These are phyloP conservation scores for Onychorhynchus coronatus DNA, from an alignment of 2,113 vertebrate species.

Conservation along the genomic window DNA sequence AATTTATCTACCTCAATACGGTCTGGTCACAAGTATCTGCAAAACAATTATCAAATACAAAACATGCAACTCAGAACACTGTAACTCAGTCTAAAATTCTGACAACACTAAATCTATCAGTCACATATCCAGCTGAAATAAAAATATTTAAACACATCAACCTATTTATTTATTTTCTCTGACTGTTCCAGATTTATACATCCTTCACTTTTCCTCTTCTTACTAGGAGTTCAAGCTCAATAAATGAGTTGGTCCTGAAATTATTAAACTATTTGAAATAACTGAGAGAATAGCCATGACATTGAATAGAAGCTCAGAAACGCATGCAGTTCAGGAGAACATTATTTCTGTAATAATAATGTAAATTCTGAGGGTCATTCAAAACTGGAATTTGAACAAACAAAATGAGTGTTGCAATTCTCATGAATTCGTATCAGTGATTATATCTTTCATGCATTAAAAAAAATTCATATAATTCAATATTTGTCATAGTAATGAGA, in stretches of 20 bases:
- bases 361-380: too few species aligned
- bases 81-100: neutral
- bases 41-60: neutral
- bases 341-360: neutral
- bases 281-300: neutral
- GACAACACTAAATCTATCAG: neutral
- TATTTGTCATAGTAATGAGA: neutral
- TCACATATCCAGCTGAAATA: neutral
- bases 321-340: neutral
- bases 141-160: neutral
- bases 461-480: neutral
- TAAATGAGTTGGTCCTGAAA: neutral
- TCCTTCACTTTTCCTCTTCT: neutral
- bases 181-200: neutral
- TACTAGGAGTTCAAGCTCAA: neutral
- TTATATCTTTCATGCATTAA: neutral
- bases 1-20: neutral
- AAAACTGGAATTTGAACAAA: neutral
- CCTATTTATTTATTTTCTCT: neutral
- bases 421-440: neutral
- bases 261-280: neutral
- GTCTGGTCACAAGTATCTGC: neutral
- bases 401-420: neutral
- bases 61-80: neutral
- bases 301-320: neutral